Percentiles rank a stretch among this genome's conserved stretches.
phyloP scores from a whole-genome alignment of 92 coral and sea anemone species.

The Actinostola sp. region DNA sequence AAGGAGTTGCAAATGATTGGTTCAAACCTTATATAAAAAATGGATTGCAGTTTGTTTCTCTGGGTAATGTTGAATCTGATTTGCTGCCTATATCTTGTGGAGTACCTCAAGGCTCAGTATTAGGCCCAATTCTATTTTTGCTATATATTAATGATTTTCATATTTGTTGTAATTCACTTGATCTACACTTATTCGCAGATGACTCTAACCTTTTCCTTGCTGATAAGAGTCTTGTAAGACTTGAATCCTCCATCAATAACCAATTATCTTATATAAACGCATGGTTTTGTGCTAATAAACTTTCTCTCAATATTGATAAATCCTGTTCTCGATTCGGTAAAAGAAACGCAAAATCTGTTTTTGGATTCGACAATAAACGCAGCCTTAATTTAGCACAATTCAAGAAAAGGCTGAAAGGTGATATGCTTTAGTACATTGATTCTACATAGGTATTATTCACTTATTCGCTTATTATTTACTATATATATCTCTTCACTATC shows the following conservation, averaged over 20 bases:
- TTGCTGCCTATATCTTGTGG: slow-evolving; percentile 63
- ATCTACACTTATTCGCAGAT: slow-evolving; percentile 62
- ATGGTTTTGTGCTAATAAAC: slow-evolving; percentile 30
- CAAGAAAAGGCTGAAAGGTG: no score
- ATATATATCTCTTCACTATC: no score
- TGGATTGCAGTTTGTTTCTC: slow-evolving; percentile 60
- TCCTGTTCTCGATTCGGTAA: no score
- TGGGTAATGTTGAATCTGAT: slow-evolving; percentile 42
- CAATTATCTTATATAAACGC: not conserved
- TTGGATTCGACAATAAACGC: no score
- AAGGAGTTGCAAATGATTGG: slow-evolving; percentile 53
- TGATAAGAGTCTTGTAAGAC: not conserved
- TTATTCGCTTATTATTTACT: no score
- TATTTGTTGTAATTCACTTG: slow-evolving; percentile 20
- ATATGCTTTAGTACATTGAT: no score
- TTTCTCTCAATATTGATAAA: slow-evolving; percentile 39
- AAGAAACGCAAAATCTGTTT: no score
- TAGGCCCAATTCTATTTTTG: slow-evolving; percentile 51
- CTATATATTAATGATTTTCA: slow-evolving; percentile 47
- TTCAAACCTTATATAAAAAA: slow-evolving; percentile 52
- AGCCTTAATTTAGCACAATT: no score
- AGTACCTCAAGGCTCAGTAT: slow-evolving; percentile 61
- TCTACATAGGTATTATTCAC: no score
- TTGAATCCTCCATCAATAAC: not conserved
- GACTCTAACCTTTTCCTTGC: slow-evolving; percentile 28